phyloP scores from a whole-genome alignment of 2,113 vertebrate species.

The Actinemys pallida region DNA sequence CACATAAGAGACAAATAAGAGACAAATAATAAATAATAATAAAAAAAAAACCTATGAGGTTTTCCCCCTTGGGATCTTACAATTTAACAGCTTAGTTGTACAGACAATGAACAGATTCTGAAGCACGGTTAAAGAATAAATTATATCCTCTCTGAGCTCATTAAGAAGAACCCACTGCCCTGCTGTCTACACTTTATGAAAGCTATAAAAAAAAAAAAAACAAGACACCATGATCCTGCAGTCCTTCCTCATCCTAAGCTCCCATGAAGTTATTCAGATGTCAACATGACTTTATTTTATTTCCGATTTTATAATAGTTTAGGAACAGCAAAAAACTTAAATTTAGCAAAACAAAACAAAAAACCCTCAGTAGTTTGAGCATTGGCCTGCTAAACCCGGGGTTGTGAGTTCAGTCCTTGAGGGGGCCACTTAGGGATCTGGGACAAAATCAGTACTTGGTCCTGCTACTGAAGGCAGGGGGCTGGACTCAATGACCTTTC shows the following conservation, averaged over 20 bases:
- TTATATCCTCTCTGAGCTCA: background rate
- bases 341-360: conserved; percentile 36
- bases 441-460: too few relatives aligned
- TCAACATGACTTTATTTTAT: background rate
- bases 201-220: background rate
- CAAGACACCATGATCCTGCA: background rate
- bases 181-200: background rate
- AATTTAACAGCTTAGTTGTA: background rate
- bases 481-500: too few relatives aligned
- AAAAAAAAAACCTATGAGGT: background rate
- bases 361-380: too few relatives aligned
- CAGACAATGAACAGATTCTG: background rate
- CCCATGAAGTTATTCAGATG: background rate
- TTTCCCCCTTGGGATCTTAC: background rate
- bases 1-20: background rate
- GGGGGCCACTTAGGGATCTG: too few relatives aligned
- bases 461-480: too few relatives aligned
- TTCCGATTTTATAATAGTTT: background rate
- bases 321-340: background rate
- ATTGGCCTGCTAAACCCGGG: too few relatives aligned
- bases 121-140: background rate
- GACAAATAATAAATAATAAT: background rate
- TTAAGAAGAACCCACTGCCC: background rate
- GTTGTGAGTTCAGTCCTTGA: too few relatives aligned
- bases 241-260: background rate